Conservation (phyloP, 2,888 invertebrate genomes). For the Papilio protenor region DNA sequence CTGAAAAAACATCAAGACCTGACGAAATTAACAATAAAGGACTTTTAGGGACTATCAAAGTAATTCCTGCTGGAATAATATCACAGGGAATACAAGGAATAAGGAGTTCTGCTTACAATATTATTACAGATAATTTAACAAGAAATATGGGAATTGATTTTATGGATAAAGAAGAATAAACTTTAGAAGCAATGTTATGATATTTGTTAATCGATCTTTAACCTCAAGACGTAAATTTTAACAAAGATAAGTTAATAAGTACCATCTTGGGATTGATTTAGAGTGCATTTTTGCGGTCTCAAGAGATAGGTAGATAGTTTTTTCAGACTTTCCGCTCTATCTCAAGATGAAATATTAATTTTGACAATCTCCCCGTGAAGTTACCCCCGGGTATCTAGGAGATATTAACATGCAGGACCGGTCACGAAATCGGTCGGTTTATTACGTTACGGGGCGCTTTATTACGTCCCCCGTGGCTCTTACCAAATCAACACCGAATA, state of each 20-base stretch:
- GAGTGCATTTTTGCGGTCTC: neutral
- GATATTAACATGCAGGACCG: conserved; percentile 26
- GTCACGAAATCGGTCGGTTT: conserved; percentile 14
- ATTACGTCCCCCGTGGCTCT: conserved; percentile 25
- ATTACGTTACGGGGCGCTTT: conserved; percentile 29
- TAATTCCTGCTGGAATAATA: neutral
- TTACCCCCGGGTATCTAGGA: neutral
- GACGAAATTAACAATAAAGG: no score
- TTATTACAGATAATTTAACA: neutral
- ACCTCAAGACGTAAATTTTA: neutral
- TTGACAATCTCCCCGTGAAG: neutral
- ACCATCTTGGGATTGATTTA: no score
- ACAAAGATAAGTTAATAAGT: no score
- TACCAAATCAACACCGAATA: conserved; percentile 25
- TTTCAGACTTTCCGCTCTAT: neutral
- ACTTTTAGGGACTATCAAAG: no score
- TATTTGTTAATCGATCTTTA: neutral
- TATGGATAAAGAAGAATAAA: neutral
- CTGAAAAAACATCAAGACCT: no score
- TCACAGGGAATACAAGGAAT: neutral
- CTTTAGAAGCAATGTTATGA: neutral
- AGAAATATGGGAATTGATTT: neutral
- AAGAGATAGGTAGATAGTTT: neutral
- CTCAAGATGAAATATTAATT: neutral
- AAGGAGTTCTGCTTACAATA: neutral